Evolutionary conservation across 1,140 invertebrate genomes (phyloP), one percentile per base, ranked within the genome.

Genomic region (Drosophila bocki): DNA sequence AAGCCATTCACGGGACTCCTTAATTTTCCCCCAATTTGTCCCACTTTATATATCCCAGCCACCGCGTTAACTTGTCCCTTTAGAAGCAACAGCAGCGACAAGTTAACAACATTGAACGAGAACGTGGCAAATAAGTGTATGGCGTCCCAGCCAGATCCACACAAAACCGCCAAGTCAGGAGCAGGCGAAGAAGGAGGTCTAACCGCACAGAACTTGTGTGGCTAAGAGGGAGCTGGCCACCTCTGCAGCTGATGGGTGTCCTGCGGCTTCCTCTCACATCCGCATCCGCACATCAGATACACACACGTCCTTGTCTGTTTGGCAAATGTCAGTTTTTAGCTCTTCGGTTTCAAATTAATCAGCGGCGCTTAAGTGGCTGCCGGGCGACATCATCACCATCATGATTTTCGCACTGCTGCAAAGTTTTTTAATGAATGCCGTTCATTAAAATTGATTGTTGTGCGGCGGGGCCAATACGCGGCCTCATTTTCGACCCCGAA

Each of bases 401-500:
- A 76, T 80, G 78, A 84, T 88, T 90, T 90, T 84, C 67, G 70
- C 65, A 68, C 75, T 58, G 68, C 68, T 75, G 47, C 59, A 82
- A 90, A 90, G 60, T 88, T 88, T 87, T 88, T 90, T 88, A 88
- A 88, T 90, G 85, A 90, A 90, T 84, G 67, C 62, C 85, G 81
- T 90, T 88, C 85, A 90, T 88, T 90, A 88, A 88, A 88, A 88
- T 84, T 88, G 85, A 88, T 88, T 88, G 85, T 88, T 88, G 85
- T 90, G 84, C 79, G 85, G 60, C 61, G 44, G 29, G 35, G 15
- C 32, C 35, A 33, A 3, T 32, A 3, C n/a, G 0, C 12, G 7
- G 26, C 15, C 42, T 13, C 17, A 22, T 15, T 32, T 17, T 29
- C 33, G n/a, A 13, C 39, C 32, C 33, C 41, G 61, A 45, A 37